Base-by-base conservation (phyloP, 2,113 vertebrate genomes). In the Dicrurus megarhynchus region DNA sequence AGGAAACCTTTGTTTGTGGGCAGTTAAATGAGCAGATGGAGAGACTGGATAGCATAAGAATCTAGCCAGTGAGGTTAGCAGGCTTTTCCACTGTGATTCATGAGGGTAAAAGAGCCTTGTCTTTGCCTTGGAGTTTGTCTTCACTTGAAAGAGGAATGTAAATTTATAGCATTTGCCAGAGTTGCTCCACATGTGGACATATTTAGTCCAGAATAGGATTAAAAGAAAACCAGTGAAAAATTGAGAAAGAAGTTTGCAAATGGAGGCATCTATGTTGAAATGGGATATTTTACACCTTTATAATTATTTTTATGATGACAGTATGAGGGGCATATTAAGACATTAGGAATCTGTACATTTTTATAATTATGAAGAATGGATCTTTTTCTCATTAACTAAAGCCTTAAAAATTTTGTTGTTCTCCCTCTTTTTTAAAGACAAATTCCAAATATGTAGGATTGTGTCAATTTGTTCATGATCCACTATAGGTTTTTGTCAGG, bases 81-180 rank as follows among this genome's bases (percentile, higher is more conserved):
- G 64, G 8, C 41, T 95, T 93, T 94, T 92, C 78, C 71, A 59
- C 60, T 91, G 50, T 95, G 84, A 95, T 87, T 93, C 78, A 65
- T 42, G 35, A 49, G 3, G 6, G 20, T 13, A 1, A 2, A 17
- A 37, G 79, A 67, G 37, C 28, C 37, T 47, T 0, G 0, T 84
- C 78, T 79, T 87, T 93, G 86, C 75, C 82, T 84, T 64, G 37
- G 44, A 79, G 19, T 13, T 94, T 95, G 73, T 84, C 64, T 82
- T 89, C 87, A 71, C 41, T 91, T 96, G 55, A 71, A 89, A 81
- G n/a, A 27, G 64, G 7, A 10, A 4, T 73, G n/a, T 57, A 28
- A 87, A 87, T 84, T 87, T 82, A 37, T 33, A 71, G 21, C 47
- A 37, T 93, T 87, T 95, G 94, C 55, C 69, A 89, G 69, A 92